Base-by-base conservation (phyloP, 1,140 invertebrate genomes). In the Diprion similis region DNA sequence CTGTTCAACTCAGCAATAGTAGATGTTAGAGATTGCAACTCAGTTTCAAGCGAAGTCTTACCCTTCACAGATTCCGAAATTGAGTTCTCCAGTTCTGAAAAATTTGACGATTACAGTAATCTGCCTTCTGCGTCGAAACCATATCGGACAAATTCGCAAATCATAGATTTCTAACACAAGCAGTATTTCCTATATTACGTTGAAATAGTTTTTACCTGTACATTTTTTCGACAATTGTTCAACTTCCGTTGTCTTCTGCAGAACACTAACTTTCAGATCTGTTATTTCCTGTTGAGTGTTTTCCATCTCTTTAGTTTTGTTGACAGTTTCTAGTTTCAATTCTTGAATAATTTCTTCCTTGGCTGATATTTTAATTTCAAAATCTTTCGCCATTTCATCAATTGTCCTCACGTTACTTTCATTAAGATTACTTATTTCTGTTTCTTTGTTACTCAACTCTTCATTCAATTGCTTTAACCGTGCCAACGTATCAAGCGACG, bases 181-280 rank as follows among this genome's bases (percentile, higher is more conserved):
- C 13, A 64, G 17, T 64, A 64, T 37, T 37, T 6, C 59, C 17
- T 15, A 64, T 64, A 74, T 37, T 37, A 37, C 6, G 24, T 37
- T 37, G 17, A 46, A 69, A 19, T 68, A 0, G 72, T 37, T 71
- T 24, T 81, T 83, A 87, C 86, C 82, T 74, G 79, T 77, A 37
- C 72, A 85, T 76, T 85, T 87, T 46, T 88, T 82, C 46, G 81
- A 79, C 11, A 87, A 76, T 77, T 82, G 80, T 81, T 86, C 90
- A 79, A 83, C 89, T 82, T 83, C 83, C 48, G 84, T 81, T 46
- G 85, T 84, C 78, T 89, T 89, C 51, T 76, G 82, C 17, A 79
- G 75, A 17, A 87, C 74, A 59, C 84, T 80, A 46, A 74, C 79
- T 75, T 83, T 87, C 17, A 88, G 71, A 72, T 84, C 81, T 0